Evolutionary conservation across 2,797 vertebrate genomes (phyloP), one percentile per base, ranked within the genome.

Genomic region (Lacerta viridis): DNA sequence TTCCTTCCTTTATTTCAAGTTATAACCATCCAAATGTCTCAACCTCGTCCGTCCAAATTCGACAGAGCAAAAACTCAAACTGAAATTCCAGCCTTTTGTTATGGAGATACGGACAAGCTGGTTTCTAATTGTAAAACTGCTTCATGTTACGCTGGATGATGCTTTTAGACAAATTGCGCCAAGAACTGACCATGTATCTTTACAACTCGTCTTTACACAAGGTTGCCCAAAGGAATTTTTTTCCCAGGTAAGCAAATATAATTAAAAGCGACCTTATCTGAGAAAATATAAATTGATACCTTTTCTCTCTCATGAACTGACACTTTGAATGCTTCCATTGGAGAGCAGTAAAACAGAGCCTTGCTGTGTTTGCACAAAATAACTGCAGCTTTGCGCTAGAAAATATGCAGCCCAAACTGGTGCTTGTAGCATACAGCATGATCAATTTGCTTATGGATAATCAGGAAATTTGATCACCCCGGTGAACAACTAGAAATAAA

Each of bases 361-460:
- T 94, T 96, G 94, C 94, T 93, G 94, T 93, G 94, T 93, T 92
- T 95, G 94, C 95, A 95, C 91, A 96, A 96, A 96, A 94, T 94
- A 94, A 94, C 90, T 93, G 93, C 94, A 92, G 90, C 90, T 87
- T 86, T 88, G 86, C 86, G 94, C 91, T 95, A 93, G 95, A 95
- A 96, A 94, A 94, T 78, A 93, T 89, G 88, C 93, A 95, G 87
- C 90, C 88, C 92, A 87, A 27, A 20, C 86, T 94, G 94, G 92
- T 27, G 0, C 84, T 92, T 88, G 0, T 33, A 69, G 36, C 90
- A 82, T 88, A 39, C 90, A 90, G 23, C 87, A 90, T 80, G 89
- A 94, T 92, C 95, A 93, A 79, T 94, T 93, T 91, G 68, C 23
- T 36, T 80, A 88, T 15, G 85, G 89, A 92, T 91, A 92, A 91